These are phyloP conservation scores for Pseudopleuronectes americanus DNA, from an alignment of 2,797 vertebrate species.

Conservation along the genomic window DNA sequence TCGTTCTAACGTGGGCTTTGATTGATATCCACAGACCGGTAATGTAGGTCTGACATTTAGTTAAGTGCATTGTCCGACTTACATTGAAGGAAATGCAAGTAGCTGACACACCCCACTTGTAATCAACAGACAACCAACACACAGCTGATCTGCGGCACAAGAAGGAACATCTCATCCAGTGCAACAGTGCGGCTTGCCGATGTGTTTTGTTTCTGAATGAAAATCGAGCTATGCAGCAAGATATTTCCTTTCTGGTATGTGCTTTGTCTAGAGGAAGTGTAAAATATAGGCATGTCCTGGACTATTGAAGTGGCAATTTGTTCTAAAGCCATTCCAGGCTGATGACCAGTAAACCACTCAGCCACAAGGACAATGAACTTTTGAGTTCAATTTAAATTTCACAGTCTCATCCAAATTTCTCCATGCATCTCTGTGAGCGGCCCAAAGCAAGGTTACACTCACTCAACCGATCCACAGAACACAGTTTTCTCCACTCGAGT, in stretches of 20 bases:
- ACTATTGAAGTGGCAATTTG: constrained; percentile 21
- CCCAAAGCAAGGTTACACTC: constrained; percentile 56
- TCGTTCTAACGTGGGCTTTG: too few species aligned
- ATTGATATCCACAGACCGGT: too few species aligned
- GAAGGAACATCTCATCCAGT: too few species aligned
- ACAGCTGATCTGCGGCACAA: too few species aligned
- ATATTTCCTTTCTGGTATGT: not conserved
- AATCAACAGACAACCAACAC: too few species aligned
- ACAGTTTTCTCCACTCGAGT: constrained; percentile 4
- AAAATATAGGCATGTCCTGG: not conserved
- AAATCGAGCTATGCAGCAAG: too few species aligned
- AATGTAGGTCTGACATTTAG: too few species aligned
- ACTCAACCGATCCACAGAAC: constrained; percentile 15
- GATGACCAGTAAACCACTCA: constrained; percentile 30
- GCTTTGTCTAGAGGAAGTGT: not conserved
- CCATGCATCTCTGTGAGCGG: constrained; percentile 17
- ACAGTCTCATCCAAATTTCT: constrained; percentile 50
- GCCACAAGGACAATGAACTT: constrained; percentile 54
- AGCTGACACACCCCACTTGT: too few species aligned
- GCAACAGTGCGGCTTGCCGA: too few species aligned
- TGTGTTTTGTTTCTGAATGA: too few species aligned
- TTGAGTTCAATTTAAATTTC: constrained; percentile 41
- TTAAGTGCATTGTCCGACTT: too few species aligned
- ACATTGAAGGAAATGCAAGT: too few species aligned
- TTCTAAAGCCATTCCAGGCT: constrained; percentile 14